Conservation (phyloP, 2,113 vertebrate genomes). For the Marcusenius ussheri region DNA sequence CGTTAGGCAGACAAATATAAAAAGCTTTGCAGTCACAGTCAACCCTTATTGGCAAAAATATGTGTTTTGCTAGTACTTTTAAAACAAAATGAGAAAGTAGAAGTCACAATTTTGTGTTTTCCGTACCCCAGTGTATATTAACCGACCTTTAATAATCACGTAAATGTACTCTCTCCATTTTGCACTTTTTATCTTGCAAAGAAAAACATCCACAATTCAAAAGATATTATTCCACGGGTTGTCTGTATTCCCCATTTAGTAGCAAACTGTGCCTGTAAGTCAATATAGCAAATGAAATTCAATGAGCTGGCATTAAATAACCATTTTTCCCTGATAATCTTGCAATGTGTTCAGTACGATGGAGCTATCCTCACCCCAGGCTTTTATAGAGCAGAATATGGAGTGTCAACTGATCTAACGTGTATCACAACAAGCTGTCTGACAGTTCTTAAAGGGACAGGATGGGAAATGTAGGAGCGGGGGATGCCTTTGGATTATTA, state of each 20-base stretch:
- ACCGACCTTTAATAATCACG: not conserved
- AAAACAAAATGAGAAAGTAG: not conserved
- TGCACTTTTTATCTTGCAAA: not conserved
- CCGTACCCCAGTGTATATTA: not conserved
- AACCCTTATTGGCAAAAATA: not conserved
- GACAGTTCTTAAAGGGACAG: slow-evolving; percentile 17
- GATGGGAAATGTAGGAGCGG: not conserved
- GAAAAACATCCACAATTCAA: not conserved
- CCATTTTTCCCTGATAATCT: not conserved
- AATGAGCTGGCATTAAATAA: not conserved
- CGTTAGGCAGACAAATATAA: not conserved
- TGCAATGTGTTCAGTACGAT: not conserved
- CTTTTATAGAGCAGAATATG: not conserved
- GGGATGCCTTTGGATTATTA: not conserved
- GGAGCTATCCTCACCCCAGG: not conserved
- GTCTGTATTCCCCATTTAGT: not conserved
- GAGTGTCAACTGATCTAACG: slow-evolving; percentile 26
- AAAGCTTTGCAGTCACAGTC: not conserved
- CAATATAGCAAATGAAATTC: not conserved
- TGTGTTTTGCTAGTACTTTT: not conserved
- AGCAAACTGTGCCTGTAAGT: not conserved
- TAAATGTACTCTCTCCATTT: not conserved
- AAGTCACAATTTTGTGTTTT: not conserved
- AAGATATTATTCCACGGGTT: not conserved
- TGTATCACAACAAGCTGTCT: slow-evolving; percentile 10